Base-by-base conservation (phyloP, 2,113 vertebrate genomes). In the Heterochromis multidens region DNA sequence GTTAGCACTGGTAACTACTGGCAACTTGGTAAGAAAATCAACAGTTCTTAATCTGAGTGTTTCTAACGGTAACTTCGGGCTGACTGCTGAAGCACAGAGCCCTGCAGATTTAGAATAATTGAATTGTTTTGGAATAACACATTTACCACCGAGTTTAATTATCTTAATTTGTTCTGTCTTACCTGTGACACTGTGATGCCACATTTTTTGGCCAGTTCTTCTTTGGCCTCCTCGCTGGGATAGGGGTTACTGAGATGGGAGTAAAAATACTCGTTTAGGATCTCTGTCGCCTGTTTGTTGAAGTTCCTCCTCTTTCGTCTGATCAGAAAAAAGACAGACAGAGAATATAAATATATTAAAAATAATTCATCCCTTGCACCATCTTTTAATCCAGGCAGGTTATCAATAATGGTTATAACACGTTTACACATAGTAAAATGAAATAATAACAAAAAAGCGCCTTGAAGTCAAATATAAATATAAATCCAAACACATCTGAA, bases 211-310 rank as follows among this genome's bases (percentile, higher is more conserved):
- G 98, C 99, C 97, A 99, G 97, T 95, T 99, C 99, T 93, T 99
- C 98, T 97, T 99, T 99, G 97, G 98, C 99, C 97, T 99, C 99
- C 96, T 99, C 99, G 87, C 99, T 99, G 95, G 99, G 99, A 90
- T 99, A 99, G 37, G 99, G 99, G 95, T 99, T 99, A 93, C 98
- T 99, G 96, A 99, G 98, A 94, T 99, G 99, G 62, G 99, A 99
- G 96, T 99, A 99, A 94, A 99, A 99, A 96, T 99, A 99, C 95
- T 99, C 99, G 0, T 99, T 99, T 95, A 99, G 96, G 94, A 99
- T 98, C 97, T 99, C 99, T 84, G 99, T 99, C 81, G 99, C 99
- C 95, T 99, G 99, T 96, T 99, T 99, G 95, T 98, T 99, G 96
- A 99, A 99, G 96, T 99, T 99, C 93, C 99, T 98, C 89, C 99